phyloP scores from a whole-genome alignment of 2,888 invertebrate species.

The Ennomos fuscantarius region DNA sequence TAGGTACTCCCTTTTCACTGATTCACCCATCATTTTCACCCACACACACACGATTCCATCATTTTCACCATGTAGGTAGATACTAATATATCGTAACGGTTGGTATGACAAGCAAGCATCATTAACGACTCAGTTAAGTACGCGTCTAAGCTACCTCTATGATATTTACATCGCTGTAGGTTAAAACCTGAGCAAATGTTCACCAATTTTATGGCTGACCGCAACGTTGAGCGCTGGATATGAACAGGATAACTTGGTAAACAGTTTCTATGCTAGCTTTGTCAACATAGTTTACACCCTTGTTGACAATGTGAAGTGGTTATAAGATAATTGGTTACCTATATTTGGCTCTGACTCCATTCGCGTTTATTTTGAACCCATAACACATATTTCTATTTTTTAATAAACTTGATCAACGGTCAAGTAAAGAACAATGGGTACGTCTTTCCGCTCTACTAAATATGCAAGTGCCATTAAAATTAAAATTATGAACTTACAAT shows the following conservation, averaged over 20 bases:
- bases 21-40: no score
- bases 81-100: background rate
- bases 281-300: conserved; percentile 10
- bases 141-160: conserved; percentile 6
- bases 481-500: conserved; percentile 24
- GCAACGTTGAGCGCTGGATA: conserved; percentile 28
- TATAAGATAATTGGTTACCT: no score
- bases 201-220: conserved; percentile 42
- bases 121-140: background rate
- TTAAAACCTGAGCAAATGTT: conserved; percentile 37
- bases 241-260: conserved; percentile 3
- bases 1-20: no score
- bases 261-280: conserved; percentile 18
- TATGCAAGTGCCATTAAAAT: conserved; percentile 23
- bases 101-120: background rate
- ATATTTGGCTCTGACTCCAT: no score
- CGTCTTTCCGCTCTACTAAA: conserved; percentile 34
- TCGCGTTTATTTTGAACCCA: background rate
- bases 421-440: conserved; percentile 16
- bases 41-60: no score
- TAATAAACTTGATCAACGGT: conserved; percentile 7
- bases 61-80: background rate
- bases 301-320: background rate
- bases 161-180: conserved; percentile 26
- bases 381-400: conserved; percentile 5